phyloP scores from a whole-genome alignment of 2,797 vertebrate species.

The Pelodytes ibericus region DNA sequence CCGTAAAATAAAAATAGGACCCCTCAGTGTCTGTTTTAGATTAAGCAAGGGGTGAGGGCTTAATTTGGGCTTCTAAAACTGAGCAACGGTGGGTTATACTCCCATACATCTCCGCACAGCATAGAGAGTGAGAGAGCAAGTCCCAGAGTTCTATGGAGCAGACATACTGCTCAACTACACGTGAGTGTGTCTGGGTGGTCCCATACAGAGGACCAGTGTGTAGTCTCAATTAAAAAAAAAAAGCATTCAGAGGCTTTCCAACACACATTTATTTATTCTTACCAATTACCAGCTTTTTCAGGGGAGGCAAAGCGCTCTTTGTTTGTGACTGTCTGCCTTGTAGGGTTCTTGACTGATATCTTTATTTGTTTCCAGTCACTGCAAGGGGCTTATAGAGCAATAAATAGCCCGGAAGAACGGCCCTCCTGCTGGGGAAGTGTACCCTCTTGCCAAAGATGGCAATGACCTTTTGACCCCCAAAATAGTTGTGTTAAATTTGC shows the following conservation, averaged over 20 bases:
- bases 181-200: constrained; percentile 44
- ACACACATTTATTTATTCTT: constrained; percentile 14
- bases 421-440: not conserved
- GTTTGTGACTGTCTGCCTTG: not conserved
- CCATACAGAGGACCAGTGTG: constrained; percentile 11
- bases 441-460: not conserved
- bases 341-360: not conserved
- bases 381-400: not conserved
- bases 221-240: not conserved
- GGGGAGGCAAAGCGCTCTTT: not conserved
- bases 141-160: constrained; percentile 22
- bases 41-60: no score
- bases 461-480: not conserved
- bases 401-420: not conserved
- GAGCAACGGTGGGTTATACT: no score
- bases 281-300: not conserved
- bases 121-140: no score
- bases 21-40: no score
- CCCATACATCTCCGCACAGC: no score
- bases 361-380: not conserved
- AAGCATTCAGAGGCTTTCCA: not conserved
- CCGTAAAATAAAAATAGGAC: no score
- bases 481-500: not conserved
- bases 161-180: not conserved
- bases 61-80: no score